These are phyloP conservation scores for Carapus acus DNA, from an alignment of 2,797 vertebrate species.

Conservation along the genomic window DNA sequence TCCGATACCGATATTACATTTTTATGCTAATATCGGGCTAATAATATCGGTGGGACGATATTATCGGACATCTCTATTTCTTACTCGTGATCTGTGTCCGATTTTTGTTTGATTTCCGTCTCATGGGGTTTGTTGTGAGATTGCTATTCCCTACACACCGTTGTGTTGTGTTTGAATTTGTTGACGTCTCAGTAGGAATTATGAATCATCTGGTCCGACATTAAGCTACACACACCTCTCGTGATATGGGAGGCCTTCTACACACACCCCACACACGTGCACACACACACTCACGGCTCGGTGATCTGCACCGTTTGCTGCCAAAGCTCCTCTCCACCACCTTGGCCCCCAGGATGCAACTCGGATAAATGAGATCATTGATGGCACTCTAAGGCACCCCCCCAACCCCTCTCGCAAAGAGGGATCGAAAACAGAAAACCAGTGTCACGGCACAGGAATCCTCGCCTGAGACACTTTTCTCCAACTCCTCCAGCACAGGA, in stretches of 20 bases:
- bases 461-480: slow-evolving; percentile 48
- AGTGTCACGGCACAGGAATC: slow-evolving; percentile 44
- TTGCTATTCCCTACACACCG: slow-evolving; percentile 9
- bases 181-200: slow-evolving; percentile 36
- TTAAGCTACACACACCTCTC: slow-evolving; percentile 32
- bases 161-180: slow-evolving; percentile 6
- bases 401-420: too few species aligned
- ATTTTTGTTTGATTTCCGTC: background rate
- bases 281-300: slow-evolving; percentile 32
- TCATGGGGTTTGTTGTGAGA: too few species aligned
- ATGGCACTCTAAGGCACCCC: slow-evolving; percentile 45
- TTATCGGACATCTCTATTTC: too few species aligned
- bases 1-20: too few species aligned
- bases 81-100: too few species aligned
- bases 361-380: slow-evolving; percentile 63
- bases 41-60: too few species aligned
- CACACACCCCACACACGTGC: too few species aligned
- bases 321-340: slow-evolving; percentile 35
- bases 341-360: slow-evolving; percentile 48
- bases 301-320: slow-evolving; percentile 34
- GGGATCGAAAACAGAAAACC: slow-evolving; percentile 48
- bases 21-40: too few species aligned
- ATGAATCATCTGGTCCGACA: slow-evolving; percentile 25
- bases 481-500: slow-evolving; percentile 44
- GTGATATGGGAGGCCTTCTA: slow-evolving; percentile 27